phyloP scores from a whole-genome alignment of 2,888 invertebrate species.

The Diloba caeruleocephala region DNA sequence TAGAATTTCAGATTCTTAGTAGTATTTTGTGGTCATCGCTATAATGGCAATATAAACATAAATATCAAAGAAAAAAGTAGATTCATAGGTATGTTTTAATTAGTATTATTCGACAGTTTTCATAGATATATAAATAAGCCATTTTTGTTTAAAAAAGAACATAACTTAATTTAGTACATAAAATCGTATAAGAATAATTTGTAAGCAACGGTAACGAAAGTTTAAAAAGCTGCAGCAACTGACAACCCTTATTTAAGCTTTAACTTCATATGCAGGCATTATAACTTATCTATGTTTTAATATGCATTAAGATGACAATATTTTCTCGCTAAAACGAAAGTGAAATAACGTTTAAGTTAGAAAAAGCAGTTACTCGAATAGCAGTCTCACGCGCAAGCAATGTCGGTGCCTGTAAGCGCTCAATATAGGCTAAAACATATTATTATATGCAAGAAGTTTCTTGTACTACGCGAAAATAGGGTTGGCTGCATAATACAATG shows the following conservation, averaged over 20 bases:
- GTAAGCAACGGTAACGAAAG: background rate
- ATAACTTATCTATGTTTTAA: background rate
- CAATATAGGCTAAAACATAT: slow-evolving; percentile 89
- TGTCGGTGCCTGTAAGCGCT: slow-evolving; percentile 77
- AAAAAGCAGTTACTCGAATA: slow-evolving; percentile 50
- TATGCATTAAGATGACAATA: background rate
- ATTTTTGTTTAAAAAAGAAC: too few relatives aligned
- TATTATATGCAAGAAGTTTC: slow-evolving; percentile 89
- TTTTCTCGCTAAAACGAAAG: slow-evolving; percentile 18
- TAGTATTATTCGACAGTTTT: too few relatives aligned
- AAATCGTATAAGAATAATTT: too few relatives aligned
- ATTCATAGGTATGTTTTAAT: too few relatives aligned
- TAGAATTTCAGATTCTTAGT: too few relatives aligned
- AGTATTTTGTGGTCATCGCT: too few relatives aligned
- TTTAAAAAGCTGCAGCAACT: too few relatives aligned
- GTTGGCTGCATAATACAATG: slow-evolving; percentile 67
- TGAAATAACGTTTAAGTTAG: slow-evolving; percentile 40
- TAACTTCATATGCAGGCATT: background rate
- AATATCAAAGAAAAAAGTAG: too few relatives aligned
- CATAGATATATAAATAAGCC: too few relatives aligned
- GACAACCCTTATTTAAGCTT: background rate
- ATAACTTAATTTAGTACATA: too few relatives aligned
- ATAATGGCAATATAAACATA: too few relatives aligned
- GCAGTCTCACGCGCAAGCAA: slow-evolving; percentile 61
- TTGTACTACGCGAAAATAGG: slow-evolving; percentile 87